Percentiles rank a stretch among this genome's conserved stretches.
Evolutionary conservation across 2,797 vertebrate genomes (phyloP).

Genomic region (Hippopotamyrus pictus): DNA sequence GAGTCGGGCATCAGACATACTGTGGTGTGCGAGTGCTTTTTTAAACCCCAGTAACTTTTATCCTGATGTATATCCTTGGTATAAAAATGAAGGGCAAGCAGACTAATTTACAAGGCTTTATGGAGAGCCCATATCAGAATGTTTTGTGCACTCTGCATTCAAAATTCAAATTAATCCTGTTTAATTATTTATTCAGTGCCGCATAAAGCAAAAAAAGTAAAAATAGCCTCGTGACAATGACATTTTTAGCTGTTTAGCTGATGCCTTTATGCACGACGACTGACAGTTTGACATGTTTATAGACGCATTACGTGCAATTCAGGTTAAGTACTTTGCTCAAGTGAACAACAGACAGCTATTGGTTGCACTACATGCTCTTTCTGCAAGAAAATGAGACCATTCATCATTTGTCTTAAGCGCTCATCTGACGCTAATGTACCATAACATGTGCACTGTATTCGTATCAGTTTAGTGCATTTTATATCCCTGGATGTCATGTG

Average conservation of each 20-base stretch:
- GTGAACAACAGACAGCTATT: background rate
- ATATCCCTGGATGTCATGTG: background rate
- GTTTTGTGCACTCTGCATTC: background rate
- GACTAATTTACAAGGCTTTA: background rate
- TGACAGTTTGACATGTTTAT: background rate
- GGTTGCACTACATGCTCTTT: background rate
- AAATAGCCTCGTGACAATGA: background rate
- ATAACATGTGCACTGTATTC: background rate
- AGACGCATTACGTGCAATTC: background rate
- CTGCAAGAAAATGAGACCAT: background rate
- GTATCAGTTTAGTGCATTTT: background rate
- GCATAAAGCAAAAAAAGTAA: background rate
- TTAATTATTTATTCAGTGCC: background rate
- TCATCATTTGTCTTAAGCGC: constrained; percentile 1
- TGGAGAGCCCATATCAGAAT: background rate
- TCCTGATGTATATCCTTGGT: constrained; percentile 3
- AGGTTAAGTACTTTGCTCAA: background rate
- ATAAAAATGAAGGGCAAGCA: background rate
- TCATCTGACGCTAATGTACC: background rate
- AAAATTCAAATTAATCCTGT: background rate
- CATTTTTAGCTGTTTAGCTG: background rate
- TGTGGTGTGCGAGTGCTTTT: background rate
- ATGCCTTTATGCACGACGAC: background rate
- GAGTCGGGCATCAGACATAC: background rate
- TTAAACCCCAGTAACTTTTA: background rate